Evolutionary conservation across 2,113 vertebrate species (phyloP).

Genomic region (Sprattus sprattus): DNA sequence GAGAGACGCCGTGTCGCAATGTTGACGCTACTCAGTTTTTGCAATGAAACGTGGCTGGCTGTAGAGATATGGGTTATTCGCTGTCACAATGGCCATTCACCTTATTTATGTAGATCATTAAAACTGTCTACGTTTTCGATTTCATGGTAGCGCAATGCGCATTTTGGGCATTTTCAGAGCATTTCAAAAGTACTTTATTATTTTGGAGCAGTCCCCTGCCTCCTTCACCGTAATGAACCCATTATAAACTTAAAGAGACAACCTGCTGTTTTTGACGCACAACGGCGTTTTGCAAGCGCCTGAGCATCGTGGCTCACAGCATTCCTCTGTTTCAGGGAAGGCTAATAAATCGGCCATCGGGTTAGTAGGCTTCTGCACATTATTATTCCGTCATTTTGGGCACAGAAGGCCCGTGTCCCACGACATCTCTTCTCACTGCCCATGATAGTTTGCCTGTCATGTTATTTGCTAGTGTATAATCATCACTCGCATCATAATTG

Average conservation of each 20-base stretch:
- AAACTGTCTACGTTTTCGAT: conserved; percentile 7
- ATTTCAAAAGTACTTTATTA: not conserved
- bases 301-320: not conserved
- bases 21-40: conserved; percentile 2
- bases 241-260: not conserved
- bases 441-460: not conserved
- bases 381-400: not conserved
- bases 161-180: conserved; percentile 56
- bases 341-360: not conserved
- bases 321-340: not conserved
- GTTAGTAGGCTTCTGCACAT: not conserved
- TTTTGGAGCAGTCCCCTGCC: not conserved
- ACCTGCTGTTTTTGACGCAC: conserved; percentile 14
- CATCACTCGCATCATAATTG: not conserved
- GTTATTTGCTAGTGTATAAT: not conserved
- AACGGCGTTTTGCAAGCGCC: not conserved
- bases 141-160: conserved; percentile 67
- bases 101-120: conserved; percentile 5
- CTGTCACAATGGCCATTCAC: not conserved
- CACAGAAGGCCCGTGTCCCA: not conserved
- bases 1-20: not conserved
- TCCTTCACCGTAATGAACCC: conserved; percentile 32
- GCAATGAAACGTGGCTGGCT: conserved; percentile 1
- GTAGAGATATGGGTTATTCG: not conserved
- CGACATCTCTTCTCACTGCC: not conserved